phyloP scores from a whole-genome alignment of 53 echinoderm and acorn worm species.

The Crossaster papposus region DNA sequence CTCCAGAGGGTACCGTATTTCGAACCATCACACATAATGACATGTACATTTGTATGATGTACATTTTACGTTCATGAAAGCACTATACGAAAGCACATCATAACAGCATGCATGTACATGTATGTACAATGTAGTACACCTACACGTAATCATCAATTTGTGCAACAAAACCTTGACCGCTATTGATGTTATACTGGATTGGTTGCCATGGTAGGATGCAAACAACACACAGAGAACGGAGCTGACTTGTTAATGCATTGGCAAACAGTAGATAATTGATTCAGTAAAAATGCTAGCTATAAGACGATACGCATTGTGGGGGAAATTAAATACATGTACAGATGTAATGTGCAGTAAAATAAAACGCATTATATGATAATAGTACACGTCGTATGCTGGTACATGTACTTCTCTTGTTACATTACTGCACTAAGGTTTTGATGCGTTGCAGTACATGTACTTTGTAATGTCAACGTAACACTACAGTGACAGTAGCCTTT shows the following conservation, averaged over 20 bases:
- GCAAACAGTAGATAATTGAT: neutral
- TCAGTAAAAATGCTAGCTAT: neutral
- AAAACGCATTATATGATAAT: neutral
- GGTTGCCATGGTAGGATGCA: slow-evolving; percentile 15
- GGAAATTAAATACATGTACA: too few relatives aligned
- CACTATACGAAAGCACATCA: too few relatives aligned
- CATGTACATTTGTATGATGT: neutral
- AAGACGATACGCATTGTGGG: too few relatives aligned
- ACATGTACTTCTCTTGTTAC: neutral
- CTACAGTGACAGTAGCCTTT: too few relatives aligned
- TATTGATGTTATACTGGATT: neutral
- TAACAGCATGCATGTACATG: too few relatives aligned
- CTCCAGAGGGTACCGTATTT: too few relatives aligned
- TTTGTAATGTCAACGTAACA: too few relatives aligned
- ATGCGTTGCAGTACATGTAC: too few relatives aligned
- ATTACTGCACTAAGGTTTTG: neutral
- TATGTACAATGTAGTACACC: neutral
- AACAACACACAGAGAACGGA: neutral
- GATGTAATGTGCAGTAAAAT: neutral
- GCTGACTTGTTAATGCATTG: neutral
- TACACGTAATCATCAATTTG: neutral
- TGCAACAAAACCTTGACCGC: neutral
- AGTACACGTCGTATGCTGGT: neutral
- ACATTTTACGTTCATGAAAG: too few relatives aligned
- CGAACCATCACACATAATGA: neutral